A percentile compares a stretch with the other conserved stretches of the same genome.
phyloP scores from a whole-genome alignment of 1,140 invertebrate genomes.

The Orchesella cincta region DNA sequence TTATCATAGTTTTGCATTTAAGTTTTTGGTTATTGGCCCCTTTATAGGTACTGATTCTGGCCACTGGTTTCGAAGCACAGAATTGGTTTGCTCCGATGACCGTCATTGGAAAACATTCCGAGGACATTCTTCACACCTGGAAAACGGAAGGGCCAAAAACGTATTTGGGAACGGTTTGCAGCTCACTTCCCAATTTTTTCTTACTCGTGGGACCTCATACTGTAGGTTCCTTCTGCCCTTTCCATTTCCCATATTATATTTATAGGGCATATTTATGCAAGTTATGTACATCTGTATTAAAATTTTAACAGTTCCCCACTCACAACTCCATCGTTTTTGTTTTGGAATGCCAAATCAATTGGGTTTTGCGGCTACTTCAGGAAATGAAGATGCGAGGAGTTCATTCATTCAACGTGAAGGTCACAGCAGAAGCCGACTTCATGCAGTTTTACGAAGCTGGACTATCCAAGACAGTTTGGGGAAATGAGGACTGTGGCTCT shows the following conservation, averaged over 20 bases:
- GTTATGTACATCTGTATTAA: background rate
- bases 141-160: conserved; percentile 15
- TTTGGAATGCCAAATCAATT: conserved; percentile 47
- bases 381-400: conserved; percentile 36
- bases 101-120: conserved; percentile 17
- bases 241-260: background rate
- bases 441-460: conserved; percentile 18
- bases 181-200: conserved; percentile 25
- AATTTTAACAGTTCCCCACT: conserved; percentile 30
- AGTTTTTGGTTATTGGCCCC: background rate
- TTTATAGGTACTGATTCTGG: conserved; percentile 35
- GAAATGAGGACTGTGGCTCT: conserved; percentile 27
- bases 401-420: conserved; percentile 35
- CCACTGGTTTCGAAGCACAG: conserved; percentile 39
- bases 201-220: conserved; percentile 43
- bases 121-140: conserved; percentile 26
- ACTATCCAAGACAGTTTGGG: conserved; percentile 44
- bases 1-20: background rate
- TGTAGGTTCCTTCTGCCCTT: conserved; percentile 17
- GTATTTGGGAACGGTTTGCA: background rate
- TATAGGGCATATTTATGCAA: background rate
- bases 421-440: conserved; percentile 30
- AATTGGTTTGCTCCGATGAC: conserved; percentile 37
- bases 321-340: conserved; percentile 46
- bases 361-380: conserved; percentile 14